Percentiles rank a stretch among this genome's conserved stretches.
Conservation (phyloP, 2,888 invertebrate species). For the Rhogogaster chlorosoma region DNA sequence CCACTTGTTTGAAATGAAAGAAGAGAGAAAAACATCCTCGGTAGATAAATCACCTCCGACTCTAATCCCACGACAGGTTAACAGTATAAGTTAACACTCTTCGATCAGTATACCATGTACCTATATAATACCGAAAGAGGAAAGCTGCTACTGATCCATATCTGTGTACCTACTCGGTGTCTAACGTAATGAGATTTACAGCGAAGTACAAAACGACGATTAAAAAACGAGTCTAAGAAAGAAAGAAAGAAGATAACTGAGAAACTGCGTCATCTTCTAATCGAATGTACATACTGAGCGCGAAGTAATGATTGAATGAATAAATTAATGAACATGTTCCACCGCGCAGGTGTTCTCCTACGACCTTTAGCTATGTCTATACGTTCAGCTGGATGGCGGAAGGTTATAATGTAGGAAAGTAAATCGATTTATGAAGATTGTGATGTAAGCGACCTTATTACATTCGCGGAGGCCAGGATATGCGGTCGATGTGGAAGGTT, state of each 20-base stretch:
- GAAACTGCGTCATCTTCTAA: background rate
- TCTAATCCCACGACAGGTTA: constrained; percentile 36
- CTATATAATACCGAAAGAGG: background rate
- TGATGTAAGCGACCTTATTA: constrained; percentile 41
- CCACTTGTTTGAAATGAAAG: constrained; percentile 28
- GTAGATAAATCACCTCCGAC: constrained; percentile 36
- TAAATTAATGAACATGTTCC: background rate
- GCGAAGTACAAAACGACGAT: background rate
- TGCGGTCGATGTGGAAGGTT: constrained; percentile 30
- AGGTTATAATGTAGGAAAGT: constrained; percentile 30
- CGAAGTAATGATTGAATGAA: background rate
- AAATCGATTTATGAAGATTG: constrained; percentile 49
- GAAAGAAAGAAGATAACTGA: background rate
- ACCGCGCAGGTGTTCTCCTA: constrained; percentile 4
- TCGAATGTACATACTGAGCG: background rate
- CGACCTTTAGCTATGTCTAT: constrained; percentile 13
- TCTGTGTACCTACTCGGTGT: constrained; percentile 28
- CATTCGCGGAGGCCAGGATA: background rate
- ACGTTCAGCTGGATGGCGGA: background rate
- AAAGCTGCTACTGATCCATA: constrained; percentile 38
- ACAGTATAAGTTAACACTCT: constrained; percentile 33
- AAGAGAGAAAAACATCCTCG: background rate
- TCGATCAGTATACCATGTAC: constrained; percentile 16
- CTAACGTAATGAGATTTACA: constrained; percentile 37
- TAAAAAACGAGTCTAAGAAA: background rate